phyloP scores from a whole-genome alignment of 1,140 invertebrate genomes.

The Popillia japonica region DNA sequence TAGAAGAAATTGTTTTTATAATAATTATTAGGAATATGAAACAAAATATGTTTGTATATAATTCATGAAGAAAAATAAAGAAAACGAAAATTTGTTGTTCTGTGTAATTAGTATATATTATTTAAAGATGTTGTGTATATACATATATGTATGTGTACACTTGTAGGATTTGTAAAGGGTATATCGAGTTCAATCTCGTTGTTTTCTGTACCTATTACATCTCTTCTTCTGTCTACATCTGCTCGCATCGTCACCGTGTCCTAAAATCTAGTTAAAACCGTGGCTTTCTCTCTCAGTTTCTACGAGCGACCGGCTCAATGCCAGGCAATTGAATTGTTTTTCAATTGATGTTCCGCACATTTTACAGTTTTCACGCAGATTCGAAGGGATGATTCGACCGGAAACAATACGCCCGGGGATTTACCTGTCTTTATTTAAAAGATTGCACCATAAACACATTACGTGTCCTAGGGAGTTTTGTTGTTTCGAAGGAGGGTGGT shows the following conservation, averaged over 20 bases:
- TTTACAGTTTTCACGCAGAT: constrained; percentile 42
- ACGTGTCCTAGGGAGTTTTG: neutral
- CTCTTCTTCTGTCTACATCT: neutral
- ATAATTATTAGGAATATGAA: too few species aligned
- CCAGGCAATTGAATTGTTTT: constrained; percentile 41
- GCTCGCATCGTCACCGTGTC: neutral
- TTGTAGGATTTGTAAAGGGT: neutral
- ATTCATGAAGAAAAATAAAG: too few species aligned
- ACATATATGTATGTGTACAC: neutral
- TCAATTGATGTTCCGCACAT: constrained; percentile 42
- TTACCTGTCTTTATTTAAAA: constrained; percentile 42
- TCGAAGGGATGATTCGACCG: constrained; percentile 36
- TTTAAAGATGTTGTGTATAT: too few species aligned
- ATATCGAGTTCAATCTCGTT: neutral
- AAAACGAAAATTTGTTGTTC: too few species aligned
- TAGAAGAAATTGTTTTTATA: too few species aligned
- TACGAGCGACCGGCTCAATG: constrained; percentile 8
- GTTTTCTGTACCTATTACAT: neutral
- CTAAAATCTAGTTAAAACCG: constrained; percentile 15
- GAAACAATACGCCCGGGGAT: constrained; percentile 41
- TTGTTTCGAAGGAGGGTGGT: neutral
- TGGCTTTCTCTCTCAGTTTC: constrained; percentile 8
- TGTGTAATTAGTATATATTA: too few species aligned
- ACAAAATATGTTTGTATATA: too few species aligned
- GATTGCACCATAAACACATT: constrained; percentile 39